phyloP scores from a whole-genome alignment of 2,888 invertebrate genomes.

The Eumacrocentrus americanus region DNA sequence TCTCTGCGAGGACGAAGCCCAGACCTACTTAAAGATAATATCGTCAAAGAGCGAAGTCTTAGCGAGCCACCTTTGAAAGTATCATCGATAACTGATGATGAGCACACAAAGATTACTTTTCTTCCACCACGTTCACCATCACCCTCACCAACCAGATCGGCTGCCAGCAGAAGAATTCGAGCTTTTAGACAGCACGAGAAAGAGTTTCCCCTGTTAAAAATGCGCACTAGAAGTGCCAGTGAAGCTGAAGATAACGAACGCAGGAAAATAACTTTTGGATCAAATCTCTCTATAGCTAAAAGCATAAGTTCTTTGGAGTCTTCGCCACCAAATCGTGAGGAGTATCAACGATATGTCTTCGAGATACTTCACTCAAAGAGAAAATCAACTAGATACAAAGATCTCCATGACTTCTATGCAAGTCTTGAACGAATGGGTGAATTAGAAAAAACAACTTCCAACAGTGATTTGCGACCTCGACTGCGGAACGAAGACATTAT shows the following conservation, averaged over 20 bases:
- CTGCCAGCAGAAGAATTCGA: conserved; percentile 71
- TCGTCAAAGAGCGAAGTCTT: conserved; percentile 66
- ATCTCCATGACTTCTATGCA: conserved; percentile 83
- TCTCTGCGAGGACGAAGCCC: conserved; percentile 53
- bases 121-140: conserved; percentile 60
- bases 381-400: conserved; percentile 81
- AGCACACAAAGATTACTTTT: not conserved
- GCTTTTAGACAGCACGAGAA: conserved; percentile 56
- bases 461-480: conserved; percentile 73
- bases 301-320: conserved; percentile 63
- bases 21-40: conserved; percentile 56
- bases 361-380: conserved; percentile 71
- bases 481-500: conserved; percentile 80
- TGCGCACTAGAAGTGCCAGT: conserved; percentile 72
- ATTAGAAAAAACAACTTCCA: conserved; percentile 78
- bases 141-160: conserved; percentile 70
- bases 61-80: conserved; percentile 71
- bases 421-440: conserved; percentile 85
- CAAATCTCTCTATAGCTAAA: conserved; percentile 53
- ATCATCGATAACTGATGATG: conserved; percentile 29
- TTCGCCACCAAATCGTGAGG: conserved; percentile 64
- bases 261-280: conserved; percentile 40
- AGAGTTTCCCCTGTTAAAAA: conserved; percentile 57
- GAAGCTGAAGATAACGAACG: conserved; percentile 63
- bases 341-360: conserved; percentile 72